Percentiles rank a stretch among this genome's conserved stretches.
Conservation (phyloP, 1,140 invertebrate genomes). For the Notospermus geniculatus region DNA sequence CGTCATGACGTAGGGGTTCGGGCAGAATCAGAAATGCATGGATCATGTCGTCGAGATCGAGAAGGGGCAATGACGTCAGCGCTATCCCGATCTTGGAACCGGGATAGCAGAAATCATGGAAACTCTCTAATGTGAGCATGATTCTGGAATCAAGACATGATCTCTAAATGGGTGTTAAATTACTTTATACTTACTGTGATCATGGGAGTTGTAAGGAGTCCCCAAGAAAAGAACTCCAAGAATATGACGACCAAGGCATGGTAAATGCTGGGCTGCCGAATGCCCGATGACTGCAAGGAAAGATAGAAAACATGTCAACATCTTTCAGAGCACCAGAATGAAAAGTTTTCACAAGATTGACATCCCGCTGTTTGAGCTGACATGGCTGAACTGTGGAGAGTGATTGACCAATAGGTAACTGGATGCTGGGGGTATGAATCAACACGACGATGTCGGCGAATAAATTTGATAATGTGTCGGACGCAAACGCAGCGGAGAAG, state of each 20-base stretch:
- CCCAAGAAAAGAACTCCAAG: conserved; percentile 99
- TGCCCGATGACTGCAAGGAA: conserved; percentile 31
- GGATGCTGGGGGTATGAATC: no score
- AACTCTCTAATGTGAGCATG: background rate
- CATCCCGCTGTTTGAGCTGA: no score
- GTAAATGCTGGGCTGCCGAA: conserved; percentile 80
- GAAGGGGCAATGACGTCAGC: no score
- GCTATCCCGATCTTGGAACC: no score
- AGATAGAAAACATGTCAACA: background rate
- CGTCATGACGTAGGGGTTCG: background rate
- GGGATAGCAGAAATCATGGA: background rate
- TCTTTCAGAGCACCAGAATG: background rate
- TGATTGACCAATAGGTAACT: no score
- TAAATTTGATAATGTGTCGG: no score
- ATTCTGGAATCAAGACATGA: conserved; percentile 1
- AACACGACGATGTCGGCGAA: no score
- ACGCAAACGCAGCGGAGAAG: no score
- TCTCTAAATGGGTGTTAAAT: background rate
- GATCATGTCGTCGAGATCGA: no score
- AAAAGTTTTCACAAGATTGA: no score
- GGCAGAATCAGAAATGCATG: background rate
- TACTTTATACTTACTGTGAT: conserved; percentile 75
- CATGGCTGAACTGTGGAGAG: no score
- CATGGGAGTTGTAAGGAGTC: conserved; percentile 94
- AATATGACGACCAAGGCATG: conserved; percentile 99